phyloP scores from a whole-genome alignment of 2,888 invertebrate species.

The Athalia circularis region DNA sequence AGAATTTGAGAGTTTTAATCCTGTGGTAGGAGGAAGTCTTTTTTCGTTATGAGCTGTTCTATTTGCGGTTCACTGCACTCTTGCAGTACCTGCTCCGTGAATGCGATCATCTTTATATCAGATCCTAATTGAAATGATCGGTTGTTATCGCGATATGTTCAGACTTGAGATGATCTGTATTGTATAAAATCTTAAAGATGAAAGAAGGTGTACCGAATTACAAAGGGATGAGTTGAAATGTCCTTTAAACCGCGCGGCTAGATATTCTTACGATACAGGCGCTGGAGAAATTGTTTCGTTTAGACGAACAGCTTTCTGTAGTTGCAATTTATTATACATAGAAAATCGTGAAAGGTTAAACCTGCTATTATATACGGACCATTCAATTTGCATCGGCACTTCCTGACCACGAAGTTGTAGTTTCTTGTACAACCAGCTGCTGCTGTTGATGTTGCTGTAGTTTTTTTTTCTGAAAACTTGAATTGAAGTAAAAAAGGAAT shows the following conservation, averaged over 20 bases:
- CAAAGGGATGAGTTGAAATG: too few relatives aligned
- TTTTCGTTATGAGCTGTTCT: neutral
- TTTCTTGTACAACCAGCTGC: neutral
- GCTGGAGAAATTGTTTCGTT: constrained; percentile 5
- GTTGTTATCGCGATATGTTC: too few relatives aligned
- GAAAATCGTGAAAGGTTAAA: constrained; percentile 54
- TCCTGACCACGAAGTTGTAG: constrained; percentile 41
- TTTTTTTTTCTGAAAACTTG: too few relatives aligned
- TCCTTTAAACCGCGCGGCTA: too few relatives aligned
- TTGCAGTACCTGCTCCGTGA: neutral
- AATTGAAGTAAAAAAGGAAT: too few relatives aligned
- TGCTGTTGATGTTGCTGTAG: too few relatives aligned
- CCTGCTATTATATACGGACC: constrained; percentile 17
- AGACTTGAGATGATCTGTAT: too few relatives aligned
- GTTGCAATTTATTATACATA: neutral
- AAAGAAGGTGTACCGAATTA: too few relatives aligned
- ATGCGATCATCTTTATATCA: too few relatives aligned
- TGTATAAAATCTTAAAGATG: too few relatives aligned
- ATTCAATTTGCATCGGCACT: constrained; percentile 47
- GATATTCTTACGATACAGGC: too few relatives aligned
- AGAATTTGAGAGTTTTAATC: neutral
- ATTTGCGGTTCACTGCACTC: constrained; percentile 30
- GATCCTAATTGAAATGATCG: too few relatives aligned
- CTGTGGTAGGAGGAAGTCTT: neutral
- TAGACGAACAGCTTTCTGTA: neutral